Percentiles rank a stretch among this genome's conserved stretches.
phyloP scores from a whole-genome alignment of 2,888 invertebrate species.

The Andrena fulva region DNA sequence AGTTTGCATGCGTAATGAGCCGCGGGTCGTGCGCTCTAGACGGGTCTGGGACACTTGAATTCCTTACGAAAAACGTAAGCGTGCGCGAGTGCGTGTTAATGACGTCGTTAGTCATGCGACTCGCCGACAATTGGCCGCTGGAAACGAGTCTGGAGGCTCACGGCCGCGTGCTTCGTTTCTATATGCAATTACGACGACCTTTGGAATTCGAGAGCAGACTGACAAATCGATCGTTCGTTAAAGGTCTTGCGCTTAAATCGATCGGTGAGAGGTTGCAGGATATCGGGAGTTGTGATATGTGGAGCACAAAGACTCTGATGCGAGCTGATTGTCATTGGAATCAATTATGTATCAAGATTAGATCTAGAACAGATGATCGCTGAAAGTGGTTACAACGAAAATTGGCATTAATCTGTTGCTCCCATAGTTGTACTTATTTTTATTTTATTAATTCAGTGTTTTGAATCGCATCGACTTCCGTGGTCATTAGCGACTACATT shows the following conservation, averaged over 20 bases:
- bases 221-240: slow-evolving; percentile 30
- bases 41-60: slow-evolving; percentile 44
- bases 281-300: neutral
- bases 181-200: slow-evolving; percentile 29
- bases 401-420: too few relatives aligned
- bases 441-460: too few relatives aligned
- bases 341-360: neutral
- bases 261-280: neutral
- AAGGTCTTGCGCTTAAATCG: neutral
- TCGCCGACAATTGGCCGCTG: slow-evolving; percentile 54
- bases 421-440: too few relatives aligned
- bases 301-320: neutral
- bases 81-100: slow-evolving; percentile 63
- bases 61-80: slow-evolving; percentile 39
- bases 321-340: neutral
- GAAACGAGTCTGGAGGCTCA: slow-evolving; percentile 51
- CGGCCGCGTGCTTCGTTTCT: slow-evolving; percentile 34
- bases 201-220: slow-evolving; percentile 19
- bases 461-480: too few relatives aligned
- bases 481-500: too few relatives aligned
- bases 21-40: slow-evolving; percentile 2
- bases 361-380: too few relatives aligned
- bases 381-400: too few relatives aligned
- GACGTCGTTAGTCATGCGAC: slow-evolving; percentile 66
- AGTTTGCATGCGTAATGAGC: slow-evolving; percentile 28